Percentiles rank a stretch among this genome's conserved stretches.
Evolutionary conservation across 1,140 invertebrate genomes (phyloP).

Genomic region (Berghia stephanieae): DNA sequence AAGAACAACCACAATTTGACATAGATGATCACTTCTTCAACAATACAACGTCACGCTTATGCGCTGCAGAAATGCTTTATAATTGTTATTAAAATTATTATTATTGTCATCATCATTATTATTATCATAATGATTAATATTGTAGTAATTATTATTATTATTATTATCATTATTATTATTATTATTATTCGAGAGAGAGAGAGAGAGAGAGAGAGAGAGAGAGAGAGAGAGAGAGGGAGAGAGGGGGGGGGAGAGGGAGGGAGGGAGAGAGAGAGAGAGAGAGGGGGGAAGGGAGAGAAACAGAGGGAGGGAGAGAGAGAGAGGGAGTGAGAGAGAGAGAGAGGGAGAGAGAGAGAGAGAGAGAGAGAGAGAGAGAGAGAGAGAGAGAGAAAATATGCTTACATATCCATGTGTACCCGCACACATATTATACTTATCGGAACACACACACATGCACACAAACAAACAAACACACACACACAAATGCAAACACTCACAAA

Average conservation of each 20-base stretch:
- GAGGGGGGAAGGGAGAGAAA: not conserved
- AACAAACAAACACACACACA: no score
- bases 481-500: no score
- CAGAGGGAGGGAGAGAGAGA: not conserved
- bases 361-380: constrained; percentile 16
- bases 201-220: not conserved
- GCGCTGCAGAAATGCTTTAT: no score
- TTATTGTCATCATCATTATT: not conserved
- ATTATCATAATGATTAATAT: no score
- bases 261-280: not conserved
- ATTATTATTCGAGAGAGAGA: not conserved
- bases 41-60: no score
- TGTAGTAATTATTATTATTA: not conserved
- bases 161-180: not conserved
- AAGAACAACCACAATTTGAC: no score
- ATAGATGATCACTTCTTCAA: no score
- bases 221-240: not conserved
- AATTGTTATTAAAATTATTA: not conserved
- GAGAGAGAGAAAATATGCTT: not conserved
- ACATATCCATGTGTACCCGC: no score
- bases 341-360: not conserved
- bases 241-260: not conserved
- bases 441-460: no score
- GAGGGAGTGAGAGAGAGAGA: not conserved
- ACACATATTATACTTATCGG: no score